These are phyloP conservation scores for Bradypodion pumilum DNA, from an alignment of 2,797 vertebrate species.

Conservation along the genomic window DNA sequence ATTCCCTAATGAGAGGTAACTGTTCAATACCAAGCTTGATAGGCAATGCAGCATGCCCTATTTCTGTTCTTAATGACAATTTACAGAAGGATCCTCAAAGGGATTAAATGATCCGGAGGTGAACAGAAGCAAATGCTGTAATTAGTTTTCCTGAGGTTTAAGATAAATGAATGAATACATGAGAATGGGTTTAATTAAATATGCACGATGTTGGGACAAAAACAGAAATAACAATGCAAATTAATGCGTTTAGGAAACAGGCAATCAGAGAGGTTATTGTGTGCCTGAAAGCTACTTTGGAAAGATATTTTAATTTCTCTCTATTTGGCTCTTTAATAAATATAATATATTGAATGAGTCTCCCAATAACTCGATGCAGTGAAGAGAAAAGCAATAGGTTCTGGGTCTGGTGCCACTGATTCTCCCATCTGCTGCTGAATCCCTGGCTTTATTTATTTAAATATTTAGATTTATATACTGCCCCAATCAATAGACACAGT, in stretches of 20 bases:
- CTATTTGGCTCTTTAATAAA: too few species aligned
- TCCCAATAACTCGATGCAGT: too few species aligned
- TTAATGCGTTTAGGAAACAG: not conserved
- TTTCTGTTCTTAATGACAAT: slow-evolving; percentile 31
- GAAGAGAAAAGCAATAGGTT: too few species aligned
- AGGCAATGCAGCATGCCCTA: slow-evolving; percentile 23
- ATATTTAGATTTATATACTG: too few species aligned
- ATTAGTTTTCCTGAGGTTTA: slow-evolving; percentile 14
- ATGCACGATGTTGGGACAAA: not conserved
- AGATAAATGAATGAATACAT: not conserved
- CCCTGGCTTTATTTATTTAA: too few species aligned
- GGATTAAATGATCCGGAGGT: slow-evolving; percentile 32
- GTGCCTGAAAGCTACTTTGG: too few species aligned
- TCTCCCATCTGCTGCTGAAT: too few species aligned
- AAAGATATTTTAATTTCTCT: too few species aligned
- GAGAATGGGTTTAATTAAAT: slow-evolving; percentile 18
- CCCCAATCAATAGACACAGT: too few species aligned
- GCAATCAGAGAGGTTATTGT: too few species aligned
- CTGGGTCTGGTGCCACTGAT: too few species aligned
- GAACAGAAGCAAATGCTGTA: slow-evolving; percentile 19
- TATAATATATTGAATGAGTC: too few species aligned
- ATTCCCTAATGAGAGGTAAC: slow-evolving; percentile 15
- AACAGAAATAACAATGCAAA: not conserved
- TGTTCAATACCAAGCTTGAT: slow-evolving; percentile 11
- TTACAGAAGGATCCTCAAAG: slow-evolving; percentile 10